Percentiles rank a stretch among this genome's conserved stretches.
phyloP scores from a whole-genome alignment of 35 echinoderm and acorn worm species.

The Apostichopus japonicus region DNA sequence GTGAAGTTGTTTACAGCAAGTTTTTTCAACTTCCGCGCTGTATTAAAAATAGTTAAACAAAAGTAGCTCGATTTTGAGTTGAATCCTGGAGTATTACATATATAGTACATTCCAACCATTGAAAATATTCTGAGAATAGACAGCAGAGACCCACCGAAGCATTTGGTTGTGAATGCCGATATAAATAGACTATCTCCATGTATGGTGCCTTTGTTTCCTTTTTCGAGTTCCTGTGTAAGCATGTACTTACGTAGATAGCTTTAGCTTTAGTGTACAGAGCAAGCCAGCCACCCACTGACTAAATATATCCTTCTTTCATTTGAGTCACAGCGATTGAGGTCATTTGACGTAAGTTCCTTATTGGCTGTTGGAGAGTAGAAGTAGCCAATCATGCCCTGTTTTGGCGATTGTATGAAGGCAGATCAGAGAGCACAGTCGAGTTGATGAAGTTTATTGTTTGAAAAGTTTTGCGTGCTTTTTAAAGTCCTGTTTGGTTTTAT shows the following conservation, averaged over 20 bases:
- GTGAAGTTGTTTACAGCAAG: too few species aligned
- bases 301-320: conserved; percentile 1
- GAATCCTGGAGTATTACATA: too few species aligned
- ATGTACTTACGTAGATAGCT: conserved; percentile 24
- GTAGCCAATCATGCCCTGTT: conserved; percentile 38
- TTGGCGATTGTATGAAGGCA: neutral
- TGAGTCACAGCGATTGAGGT: conserved; percentile 27
- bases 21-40: too few species aligned
- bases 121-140: neutral
- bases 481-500: neutral
- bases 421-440: neutral
- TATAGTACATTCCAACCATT: neutral
- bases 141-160: neutral
- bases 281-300: neutral
- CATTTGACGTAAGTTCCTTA: conserved; percentile 10
- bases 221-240: conserved; percentile 9
- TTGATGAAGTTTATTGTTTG: neutral
- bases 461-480: conserved; percentile 31
- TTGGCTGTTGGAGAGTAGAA: neutral
- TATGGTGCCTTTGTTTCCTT: conserved; percentile 31
- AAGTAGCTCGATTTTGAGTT: too few species aligned
- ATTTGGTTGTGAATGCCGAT: neutral
- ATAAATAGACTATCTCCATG: conserved; percentile 22
- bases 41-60: too few species aligned
- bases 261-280: neutral